Evolutionary conservation across 2,113 vertebrate species (phyloP).

Genomic region (Labeo catla): DNA sequence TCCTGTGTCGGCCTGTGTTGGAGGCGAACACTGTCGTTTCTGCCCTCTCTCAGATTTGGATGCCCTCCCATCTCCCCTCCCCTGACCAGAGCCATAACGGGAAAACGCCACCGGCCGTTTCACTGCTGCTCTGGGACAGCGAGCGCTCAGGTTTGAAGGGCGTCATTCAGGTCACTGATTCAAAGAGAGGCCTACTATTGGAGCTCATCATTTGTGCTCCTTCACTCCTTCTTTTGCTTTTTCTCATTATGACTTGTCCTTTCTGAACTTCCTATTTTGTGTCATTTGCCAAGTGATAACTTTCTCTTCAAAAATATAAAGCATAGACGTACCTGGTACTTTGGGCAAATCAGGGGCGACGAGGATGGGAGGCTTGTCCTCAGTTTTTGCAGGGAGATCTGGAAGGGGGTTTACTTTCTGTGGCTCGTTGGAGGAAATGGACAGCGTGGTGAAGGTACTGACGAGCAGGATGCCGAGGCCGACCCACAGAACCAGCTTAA

Average conservation of each 20-base stretch:
- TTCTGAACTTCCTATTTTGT: neutral
- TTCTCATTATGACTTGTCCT: constrained; percentile 7
- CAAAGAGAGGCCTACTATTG: constrained; percentile 45
- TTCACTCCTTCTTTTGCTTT: constrained; percentile 29
- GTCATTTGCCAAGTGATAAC: neutral
- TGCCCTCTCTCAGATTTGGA: constrained; percentile 54
- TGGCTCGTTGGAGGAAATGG: constrained; percentile 71
- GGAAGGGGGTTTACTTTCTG: constrained; percentile 62
- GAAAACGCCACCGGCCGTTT: constrained; percentile 52
- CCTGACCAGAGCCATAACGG: constrained; percentile 41
- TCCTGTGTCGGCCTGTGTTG: constrained; percentile 52
- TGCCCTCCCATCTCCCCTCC: constrained; percentile 42
- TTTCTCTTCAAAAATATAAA: neutral
- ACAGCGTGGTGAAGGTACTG: constrained; percentile 92
- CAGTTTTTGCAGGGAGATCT: constrained; percentile 62
- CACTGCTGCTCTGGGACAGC: constrained; percentile 58
- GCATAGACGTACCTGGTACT: constrained; percentile 71
- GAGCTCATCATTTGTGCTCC: constrained; percentile 58
- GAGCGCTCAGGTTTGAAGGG: constrained; percentile 62
- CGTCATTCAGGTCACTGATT: constrained; percentile 52
- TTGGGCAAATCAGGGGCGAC: constrained; percentile 60
- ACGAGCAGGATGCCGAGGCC: constrained; percentile 92
- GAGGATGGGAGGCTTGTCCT: constrained; percentile 51
- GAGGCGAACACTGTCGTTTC: constrained; percentile 26
- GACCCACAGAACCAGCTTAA: constrained; percentile 89